Evolutionary conservation across 2,113 vertebrate genomes (phyloP).

Genomic region (Onychostruthus taczanowskii): DNA sequence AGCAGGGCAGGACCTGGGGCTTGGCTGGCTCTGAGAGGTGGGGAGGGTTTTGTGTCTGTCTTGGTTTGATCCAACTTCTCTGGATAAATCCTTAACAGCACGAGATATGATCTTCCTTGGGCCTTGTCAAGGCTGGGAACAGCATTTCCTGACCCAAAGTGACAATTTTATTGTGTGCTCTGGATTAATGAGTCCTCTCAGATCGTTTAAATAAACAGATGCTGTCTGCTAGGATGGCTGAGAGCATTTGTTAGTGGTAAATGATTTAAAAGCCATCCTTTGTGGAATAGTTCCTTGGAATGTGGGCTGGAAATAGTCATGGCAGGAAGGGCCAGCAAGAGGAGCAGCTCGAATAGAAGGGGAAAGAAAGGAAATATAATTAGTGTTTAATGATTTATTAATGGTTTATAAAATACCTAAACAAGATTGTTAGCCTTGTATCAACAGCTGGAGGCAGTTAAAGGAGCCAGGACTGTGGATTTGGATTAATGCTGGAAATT

Average conservation of each 20-base stretch:
- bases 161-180: neutral
- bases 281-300: neutral
- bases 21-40: neutral
- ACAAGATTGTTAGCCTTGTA: neutral
- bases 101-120: neutral
- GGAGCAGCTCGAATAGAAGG: neutral
- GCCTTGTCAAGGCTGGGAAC: neutral
- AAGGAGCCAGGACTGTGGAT: neutral
- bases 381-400: slow-evolving; percentile 43
- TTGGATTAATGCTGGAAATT: neutral
- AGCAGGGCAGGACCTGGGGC: neutral
- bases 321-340: neutral
- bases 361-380: neutral
- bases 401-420: slow-evolving; percentile 17
- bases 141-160: neutral
- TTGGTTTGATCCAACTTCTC: neutral
- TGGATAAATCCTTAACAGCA: neutral
- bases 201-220: neutral
- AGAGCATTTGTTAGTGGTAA: neutral
- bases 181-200: slow-evolving; percentile 7
- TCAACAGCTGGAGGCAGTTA: neutral
- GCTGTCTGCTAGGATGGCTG: neutral
- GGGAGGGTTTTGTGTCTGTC: neutral
- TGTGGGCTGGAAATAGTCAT: neutral
- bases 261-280: slow-evolving; percentile 17